Conservation (phyloP, 1,140 invertebrate genomes). For the Cydia splendana region DNA sequence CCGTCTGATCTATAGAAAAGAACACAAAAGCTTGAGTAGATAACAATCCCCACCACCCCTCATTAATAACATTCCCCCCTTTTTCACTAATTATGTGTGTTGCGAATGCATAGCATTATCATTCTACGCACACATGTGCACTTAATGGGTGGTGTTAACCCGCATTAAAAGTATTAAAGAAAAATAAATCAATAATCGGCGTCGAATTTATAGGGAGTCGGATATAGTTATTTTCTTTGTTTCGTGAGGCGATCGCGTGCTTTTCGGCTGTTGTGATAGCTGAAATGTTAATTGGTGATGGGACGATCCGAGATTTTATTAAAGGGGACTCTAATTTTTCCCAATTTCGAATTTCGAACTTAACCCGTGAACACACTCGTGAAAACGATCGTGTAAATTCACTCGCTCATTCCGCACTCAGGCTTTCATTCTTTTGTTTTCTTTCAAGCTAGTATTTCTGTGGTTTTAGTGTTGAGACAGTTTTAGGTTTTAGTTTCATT, state of each 20-base stretch:
- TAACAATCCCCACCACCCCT: constrained; percentile 70
- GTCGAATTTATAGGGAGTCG: constrained; percentile 50
- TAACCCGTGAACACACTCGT: constrained; percentile 39
- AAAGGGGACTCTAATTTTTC: constrained; percentile 56
- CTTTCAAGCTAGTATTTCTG: constrained; percentile 17
- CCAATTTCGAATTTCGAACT: constrained; percentile 42
- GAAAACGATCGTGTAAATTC: constrained; percentile 39
- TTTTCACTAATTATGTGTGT: constrained; percentile 76
- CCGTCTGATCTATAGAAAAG: constrained; percentile 69
- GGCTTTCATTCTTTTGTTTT: constrained; percentile 21
- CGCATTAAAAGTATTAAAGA: constrained; percentile 60
- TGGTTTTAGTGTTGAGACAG: constrained; percentile 26
- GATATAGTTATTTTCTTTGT: constrained; percentile 66
- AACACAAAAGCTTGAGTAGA: constrained; percentile 76
- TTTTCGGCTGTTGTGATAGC: constrained; percentile 60
- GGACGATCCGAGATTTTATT: constrained; percentile 66
- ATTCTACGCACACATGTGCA: constrained; percentile 42
- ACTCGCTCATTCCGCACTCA: constrained; percentile 6
- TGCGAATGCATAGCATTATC: constrained; percentile 68
- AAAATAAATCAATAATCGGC: constrained; percentile 64
- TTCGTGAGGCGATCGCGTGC: constrained; percentile 66
- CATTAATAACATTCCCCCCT: constrained; percentile 72
- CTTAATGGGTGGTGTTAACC: constrained; percentile 54
- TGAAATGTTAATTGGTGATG: constrained; percentile 71
- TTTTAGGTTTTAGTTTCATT: constrained; percentile 26